Evolutionary conservation across 2,888 invertebrate genomes (phyloP), one percentile per base, ranked within the genome.

Genomic region (Pterostichus madidus): DNA sequence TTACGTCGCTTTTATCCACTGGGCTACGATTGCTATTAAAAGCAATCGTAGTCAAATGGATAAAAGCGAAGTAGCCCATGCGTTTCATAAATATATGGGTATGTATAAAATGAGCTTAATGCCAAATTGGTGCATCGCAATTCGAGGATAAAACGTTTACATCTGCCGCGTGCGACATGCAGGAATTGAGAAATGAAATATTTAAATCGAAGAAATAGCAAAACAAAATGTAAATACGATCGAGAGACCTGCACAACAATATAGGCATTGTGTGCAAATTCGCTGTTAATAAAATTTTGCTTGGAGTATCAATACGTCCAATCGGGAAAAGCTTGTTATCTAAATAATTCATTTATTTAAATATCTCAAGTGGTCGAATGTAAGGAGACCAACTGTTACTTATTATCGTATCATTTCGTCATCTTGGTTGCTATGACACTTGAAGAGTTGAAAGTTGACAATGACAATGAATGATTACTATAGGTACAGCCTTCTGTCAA

Each of bases 301-400:
- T 13, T 35, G 89, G 89, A 89, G 89, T 90, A 90, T 90, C 90
- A 89, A 90, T 90, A 90, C 90, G 90, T 89, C 89, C 89, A 89
- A 90, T 90, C 89, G 89, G 88, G 89, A 89, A 80, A 89, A 89
- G 88, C 88, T 88, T 87, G 86, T 87, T n/a, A 89, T 89, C 89
- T 90, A 89, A 89, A 90, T 90, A 90, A 90, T 90, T 89, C 89
- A 90, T 90, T 88, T 89, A 89, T 90, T 90, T 89, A 90, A 90
- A 90, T 80, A 52, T 53, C 46, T 80, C 80, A 68, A 71, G 80
- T 80, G 68, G 52, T 44, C 79, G 46, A 61, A 61, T 44, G 49
- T 17, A 52, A 52, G 31, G 53, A 52, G 64, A 64, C 46, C 79
- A 79, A 64, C 64, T 79, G 79, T 88, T 87, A 88, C 87, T 89